Base-by-base conservation (phyloP, 1,140 invertebrate genomes). In the Trissolcus basalis region DNA sequence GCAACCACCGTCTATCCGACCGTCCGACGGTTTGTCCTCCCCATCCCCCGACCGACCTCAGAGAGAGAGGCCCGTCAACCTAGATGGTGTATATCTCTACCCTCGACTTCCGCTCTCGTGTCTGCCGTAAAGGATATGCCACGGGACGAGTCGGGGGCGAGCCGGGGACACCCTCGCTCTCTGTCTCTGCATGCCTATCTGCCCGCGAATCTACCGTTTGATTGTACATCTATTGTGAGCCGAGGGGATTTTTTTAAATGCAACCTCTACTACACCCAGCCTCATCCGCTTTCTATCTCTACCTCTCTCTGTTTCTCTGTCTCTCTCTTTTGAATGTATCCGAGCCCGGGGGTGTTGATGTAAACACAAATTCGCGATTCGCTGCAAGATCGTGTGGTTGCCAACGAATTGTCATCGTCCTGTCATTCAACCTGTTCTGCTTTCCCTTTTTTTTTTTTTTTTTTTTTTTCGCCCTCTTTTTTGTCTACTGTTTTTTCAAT, bases 1-100 rank as follows among this genome's bases (percentile, higher is more conserved):
- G 80, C 82, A 85, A 83, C 83, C 83, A 83, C 81, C 77, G 79
- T 77, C 74, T 70, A 64, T 64, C 67, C 64, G 63, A 64, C 59
- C 65, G 53, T 64, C 65, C 69, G 71, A 77, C 59, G 64, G 61
- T 82, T 80, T 80, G 69, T 81, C 77, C 81, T 79, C 73, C 74
- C 73, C 64, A 73, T 74, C 72, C 71, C 72, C 69, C 55, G 10
- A 27, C 19, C 36, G 19, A 19, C 10, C 15, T 16, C 47, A 36
- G 51, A 59, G 69, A 53, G 51, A 63, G 59, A 56, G 19, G 32
- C 48, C 39, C 19, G 27, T 14, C 63, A 49, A 47, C 45, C 53
- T 68, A 68, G 63, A 49, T 78, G 59, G 50, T 47, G 59, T 51
- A 65, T n/a, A 54, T 69, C 54, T 65, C 65, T 58, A 53, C 67